Percentiles rank a stretch among this genome's conserved stretches.
phyloP scores from a whole-genome alignment of 2,113 vertebrate genomes.

The Alectura lathami region DNA sequence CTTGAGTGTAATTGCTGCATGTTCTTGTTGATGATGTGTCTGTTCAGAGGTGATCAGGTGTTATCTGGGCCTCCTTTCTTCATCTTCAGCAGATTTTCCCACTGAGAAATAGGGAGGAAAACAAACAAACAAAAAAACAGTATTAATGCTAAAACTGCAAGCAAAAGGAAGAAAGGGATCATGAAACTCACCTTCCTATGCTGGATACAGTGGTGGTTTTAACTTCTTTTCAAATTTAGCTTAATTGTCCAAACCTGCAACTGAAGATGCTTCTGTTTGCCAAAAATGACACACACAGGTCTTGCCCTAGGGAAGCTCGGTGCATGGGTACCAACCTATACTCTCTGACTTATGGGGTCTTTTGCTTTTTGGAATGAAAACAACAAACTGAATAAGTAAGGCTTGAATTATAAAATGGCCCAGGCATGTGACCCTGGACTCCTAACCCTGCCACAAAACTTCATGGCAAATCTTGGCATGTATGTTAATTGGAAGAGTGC shows the following conservation, averaged over 20 bases:
- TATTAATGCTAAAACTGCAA: not conserved
- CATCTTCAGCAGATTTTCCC: not conserved
- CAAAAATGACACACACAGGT: not conserved
- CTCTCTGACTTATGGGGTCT: accelerated
- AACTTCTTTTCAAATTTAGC: not conserved
- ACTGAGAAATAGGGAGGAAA: not conserved
- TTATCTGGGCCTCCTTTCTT: not conserved
- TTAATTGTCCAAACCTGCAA: not conserved
- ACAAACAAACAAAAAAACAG: too few species aligned
- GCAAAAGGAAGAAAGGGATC: not conserved
- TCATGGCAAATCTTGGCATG: not conserved
- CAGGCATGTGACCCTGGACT: not conserved
- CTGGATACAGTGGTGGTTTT: not conserved
- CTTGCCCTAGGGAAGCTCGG: not conserved
- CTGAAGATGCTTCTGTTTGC: not conserved
- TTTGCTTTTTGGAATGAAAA: not conserved
- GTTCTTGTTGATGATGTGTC: not conserved
- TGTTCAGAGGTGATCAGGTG: accelerated
- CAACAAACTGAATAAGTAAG: not conserved
- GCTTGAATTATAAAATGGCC: not conserved
- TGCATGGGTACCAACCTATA: not conserved
- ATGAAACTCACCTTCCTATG: not conserved
- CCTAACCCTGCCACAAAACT: not conserved
- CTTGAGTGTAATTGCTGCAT: accelerated
- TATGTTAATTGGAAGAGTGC: not conserved